phyloP scores from a whole-genome alignment of 2,797 vertebrate species.

The Paramormyrops hopkinsi region DNA sequence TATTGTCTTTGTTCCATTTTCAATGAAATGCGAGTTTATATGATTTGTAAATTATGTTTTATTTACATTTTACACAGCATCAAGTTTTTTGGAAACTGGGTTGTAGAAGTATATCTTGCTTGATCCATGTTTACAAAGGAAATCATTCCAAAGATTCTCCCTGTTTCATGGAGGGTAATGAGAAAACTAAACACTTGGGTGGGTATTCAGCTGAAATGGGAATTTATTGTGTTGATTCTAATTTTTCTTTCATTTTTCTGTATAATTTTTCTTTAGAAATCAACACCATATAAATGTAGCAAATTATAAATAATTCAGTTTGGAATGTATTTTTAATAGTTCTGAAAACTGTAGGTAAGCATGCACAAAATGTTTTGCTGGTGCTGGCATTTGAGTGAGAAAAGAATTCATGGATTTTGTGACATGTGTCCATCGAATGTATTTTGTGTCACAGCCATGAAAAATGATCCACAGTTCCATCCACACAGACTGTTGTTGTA shows the following conservation, averaged over 20 bases:
- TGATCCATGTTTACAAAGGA: neutral
- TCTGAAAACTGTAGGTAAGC: neutral
- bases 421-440: neutral
- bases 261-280: neutral
- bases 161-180: neutral
- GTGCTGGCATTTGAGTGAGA: neutral
- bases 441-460: neutral
- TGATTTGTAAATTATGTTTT: neutral
- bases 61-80: neutral
- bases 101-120: neutral
- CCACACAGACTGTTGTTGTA: neutral
- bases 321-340: neutral
- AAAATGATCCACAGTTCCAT: neutral
- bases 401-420: neutral
- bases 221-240: neutral
- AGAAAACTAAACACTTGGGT: neutral
- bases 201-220: neutral
- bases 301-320: neutral
- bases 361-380: neutral
- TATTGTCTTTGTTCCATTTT: neutral
- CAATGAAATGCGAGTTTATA: neutral
- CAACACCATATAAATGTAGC: neutral
- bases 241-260: neutral
- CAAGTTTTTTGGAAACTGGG: neutral
- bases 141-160: neutral